Evolutionary conservation across 2,113 vertebrate species (phyloP).

Genomic region (Phodopus roborovskii): DNA sequence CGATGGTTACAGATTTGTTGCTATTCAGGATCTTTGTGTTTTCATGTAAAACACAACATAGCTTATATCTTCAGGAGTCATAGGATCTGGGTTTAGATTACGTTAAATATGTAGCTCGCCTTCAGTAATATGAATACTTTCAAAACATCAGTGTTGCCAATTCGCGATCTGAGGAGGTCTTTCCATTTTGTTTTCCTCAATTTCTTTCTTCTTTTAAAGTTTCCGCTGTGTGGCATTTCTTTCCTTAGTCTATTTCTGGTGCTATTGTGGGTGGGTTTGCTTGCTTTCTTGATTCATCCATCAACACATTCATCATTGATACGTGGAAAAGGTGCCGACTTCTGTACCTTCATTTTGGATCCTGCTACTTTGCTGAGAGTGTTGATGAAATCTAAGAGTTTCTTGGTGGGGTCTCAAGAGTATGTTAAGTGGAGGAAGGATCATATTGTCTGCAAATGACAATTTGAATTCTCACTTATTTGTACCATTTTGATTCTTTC

Average conservation of each 20-base stretch:
- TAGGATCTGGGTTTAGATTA: neutral
- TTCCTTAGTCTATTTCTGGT: too few species aligned
- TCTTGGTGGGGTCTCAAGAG: neutral
- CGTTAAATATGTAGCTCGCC: neutral
- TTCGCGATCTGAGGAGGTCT: neutral
- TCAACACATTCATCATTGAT: neutral
- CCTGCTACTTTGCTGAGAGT: neutral
- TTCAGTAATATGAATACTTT: neutral
- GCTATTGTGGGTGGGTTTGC: neutral
- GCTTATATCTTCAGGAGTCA: neutral
- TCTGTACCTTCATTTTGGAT: neutral
- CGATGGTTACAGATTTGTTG: neutral
- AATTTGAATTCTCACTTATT: neutral
- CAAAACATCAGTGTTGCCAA: neutral
- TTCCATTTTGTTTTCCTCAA: too few species aligned
- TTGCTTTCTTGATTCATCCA: neutral
- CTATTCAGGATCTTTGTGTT: neutral
- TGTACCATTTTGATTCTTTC: neutral
- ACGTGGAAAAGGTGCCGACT: neutral
- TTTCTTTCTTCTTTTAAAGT: neutral
- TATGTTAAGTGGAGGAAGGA: neutral
- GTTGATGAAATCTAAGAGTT: neutral
- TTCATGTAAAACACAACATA: neutral
- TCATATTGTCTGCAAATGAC: neutral
- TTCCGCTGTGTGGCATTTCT: neutral